Evolutionary conservation across 2,797 vertebrate species (phyloP).

Genomic region (Bradypodion pumilum): DNA sequence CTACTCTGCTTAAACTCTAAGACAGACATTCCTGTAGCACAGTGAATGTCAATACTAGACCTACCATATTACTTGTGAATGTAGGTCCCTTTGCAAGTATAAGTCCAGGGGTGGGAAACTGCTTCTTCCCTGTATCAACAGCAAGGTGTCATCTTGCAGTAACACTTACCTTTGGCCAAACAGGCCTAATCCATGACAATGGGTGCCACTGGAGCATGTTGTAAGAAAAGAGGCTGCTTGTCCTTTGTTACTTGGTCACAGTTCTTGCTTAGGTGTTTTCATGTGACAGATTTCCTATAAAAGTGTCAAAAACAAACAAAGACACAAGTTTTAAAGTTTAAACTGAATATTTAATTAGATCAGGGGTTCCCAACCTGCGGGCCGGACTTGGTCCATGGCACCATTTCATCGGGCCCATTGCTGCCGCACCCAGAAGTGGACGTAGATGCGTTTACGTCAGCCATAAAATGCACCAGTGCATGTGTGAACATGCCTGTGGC

Average conservation of each 20-base stretch:
- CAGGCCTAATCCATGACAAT: too few species aligned
- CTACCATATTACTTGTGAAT: not conserved
- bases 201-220: too few species aligned
- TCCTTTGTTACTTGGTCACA: not conserved
- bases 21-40: not conserved
- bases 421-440: too few species aligned
- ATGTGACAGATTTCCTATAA: not conserved
- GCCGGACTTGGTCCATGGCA: too few species aligned
- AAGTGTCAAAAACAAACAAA: not conserved
- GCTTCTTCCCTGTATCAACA: too few species aligned
- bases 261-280: not conserved
- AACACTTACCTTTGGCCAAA: not conserved
- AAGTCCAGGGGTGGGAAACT: not conserved
- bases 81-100: too few species aligned
- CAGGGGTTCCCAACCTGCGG: too few species aligned
- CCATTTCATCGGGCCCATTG: too few species aligned
- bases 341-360: not conserved
- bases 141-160: not conserved
- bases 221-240: too few species aligned
- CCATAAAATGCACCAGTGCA: too few species aligned
- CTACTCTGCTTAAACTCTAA: not conserved
- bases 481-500: too few species aligned
- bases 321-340: not conserved
- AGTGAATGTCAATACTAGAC: not conserved
- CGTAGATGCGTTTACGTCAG: too few species aligned